Base-by-base conservation (phyloP, 2,888 invertebrate genomes). In the Lucinisca nassula region DNA sequence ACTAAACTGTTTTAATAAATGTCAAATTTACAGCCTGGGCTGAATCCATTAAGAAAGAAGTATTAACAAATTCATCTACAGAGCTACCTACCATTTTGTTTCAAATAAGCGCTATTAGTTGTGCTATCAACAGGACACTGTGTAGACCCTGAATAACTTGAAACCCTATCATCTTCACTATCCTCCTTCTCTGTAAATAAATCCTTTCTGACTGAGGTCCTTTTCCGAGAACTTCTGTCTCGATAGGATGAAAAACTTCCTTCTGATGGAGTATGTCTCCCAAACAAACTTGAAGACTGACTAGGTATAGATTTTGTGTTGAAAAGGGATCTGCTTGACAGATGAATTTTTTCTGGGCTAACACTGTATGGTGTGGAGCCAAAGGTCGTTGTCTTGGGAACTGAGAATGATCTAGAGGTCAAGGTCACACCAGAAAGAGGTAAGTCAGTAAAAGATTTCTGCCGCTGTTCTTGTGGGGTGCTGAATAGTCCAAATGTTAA, bases 41-140 rank as follows among this genome's bases (percentile, higher is more conserved):
- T n/a, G n/a, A n/a, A n/a, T n/a, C n/a, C n/a, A n/a, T n/a, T n/a
- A n/a, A n/a, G n/a, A n/a, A n/a, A n/a, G n/a, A n/a, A n/a, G n/a
- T n/a, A n/a, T n/a, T n/a, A n/a, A n/a, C n/a, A n/a, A n/a, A n/a
- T n/a, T n/a, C n/a, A n/a, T n/a, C n/a, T n/a, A n/a, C n/a, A n/a
- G n/a, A n/a, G n/a, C n/a, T n/a, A 40, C 40, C n/a, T 55, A 55
- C 55, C 55, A 17, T 17, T 55, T 55, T 21, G 8, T 4, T n/a
- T 21, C 21, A 61, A 17, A 12, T 24, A 8, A 17, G 30, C 12
- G 30, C 30, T 30, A 67, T 35, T 67, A 27, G 88, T 79, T 0
- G 85, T 85, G 55, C 89, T 89, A 30, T 86, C 84, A n/a, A 84
- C 87, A 14, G 79, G 81, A 82, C 86, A 88, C 24, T 75, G 38